These are phyloP conservation scores for Glaucidium brasilianum DNA, from an alignment of 2,113 vertebrate genomes.

Conservation along the genomic window DNA sequence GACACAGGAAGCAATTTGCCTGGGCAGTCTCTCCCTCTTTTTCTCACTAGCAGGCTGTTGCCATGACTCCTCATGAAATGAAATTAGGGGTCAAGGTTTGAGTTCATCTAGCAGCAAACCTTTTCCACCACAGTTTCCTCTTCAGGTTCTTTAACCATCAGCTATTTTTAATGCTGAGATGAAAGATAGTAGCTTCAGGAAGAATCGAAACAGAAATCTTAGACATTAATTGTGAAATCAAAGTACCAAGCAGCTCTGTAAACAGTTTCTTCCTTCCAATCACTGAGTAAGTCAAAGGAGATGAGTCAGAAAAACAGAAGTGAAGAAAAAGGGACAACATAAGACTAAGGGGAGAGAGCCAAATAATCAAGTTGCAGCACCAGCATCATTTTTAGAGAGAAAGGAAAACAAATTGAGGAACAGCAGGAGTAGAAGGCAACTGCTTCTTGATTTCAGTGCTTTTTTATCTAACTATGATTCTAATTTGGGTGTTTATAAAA, in stretches of 20 bases:
- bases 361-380: not conserved
- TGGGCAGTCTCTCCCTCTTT: not conserved
- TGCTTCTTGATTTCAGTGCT: not conserved
- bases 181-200: not conserved
- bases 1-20: not conserved
- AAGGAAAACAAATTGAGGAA: not conserved
- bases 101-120: conserved; percentile 52
- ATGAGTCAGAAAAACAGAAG: not conserved
- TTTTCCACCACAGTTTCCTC: not conserved
- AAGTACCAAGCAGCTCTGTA: not conserved
- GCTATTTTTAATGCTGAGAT: conserved; percentile 38
- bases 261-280: not conserved
- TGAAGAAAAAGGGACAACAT: not conserved
- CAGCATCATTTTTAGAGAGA: not conserved
- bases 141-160: not conserved
- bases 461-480: not conserved
- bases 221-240: not conserved
- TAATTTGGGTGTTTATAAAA: not conserved
- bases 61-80: conserved; percentile 42
- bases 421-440: not conserved
- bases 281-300: not conserved
- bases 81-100: conserved; percentile 50
- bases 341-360: not conserved
- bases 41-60: not conserved
- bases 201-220: not conserved